Conservation (phyloP, 2,113 vertebrate genomes). For the Globicephala melas region DNA sequence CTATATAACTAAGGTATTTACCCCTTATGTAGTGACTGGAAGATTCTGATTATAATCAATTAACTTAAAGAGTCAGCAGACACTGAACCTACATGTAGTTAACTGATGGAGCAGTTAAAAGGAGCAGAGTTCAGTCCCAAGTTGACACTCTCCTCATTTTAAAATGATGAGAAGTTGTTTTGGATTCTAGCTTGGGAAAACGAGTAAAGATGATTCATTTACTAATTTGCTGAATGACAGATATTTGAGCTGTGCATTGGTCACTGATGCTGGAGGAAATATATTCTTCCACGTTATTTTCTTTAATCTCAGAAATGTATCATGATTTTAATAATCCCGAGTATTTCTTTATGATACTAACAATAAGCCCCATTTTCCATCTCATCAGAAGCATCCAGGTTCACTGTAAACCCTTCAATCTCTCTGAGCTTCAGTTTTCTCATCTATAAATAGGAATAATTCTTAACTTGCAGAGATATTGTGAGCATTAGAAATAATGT, state of each 20-base stretch:
- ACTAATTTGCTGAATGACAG: constrained; percentile 38
- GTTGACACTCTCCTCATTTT: constrained; percentile 31
- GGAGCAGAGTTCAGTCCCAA: constrained; percentile 25
- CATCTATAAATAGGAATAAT: background rate
- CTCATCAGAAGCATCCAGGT: background rate
- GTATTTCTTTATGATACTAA: background rate
- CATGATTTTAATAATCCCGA: background rate
- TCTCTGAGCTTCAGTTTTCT: background rate
- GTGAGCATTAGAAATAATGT: background rate
- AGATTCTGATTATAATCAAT: constrained; percentile 40
- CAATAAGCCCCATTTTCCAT: background rate
- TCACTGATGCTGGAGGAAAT: background rate
- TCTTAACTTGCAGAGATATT: background rate
- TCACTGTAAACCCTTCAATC: background rate
- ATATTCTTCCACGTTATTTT: background rate
- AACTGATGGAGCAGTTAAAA: constrained; percentile 29
- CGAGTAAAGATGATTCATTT: constrained; percentile 56
- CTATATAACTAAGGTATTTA: background rate
- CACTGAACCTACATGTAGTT: background rate
- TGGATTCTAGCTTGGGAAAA: constrained; percentile 44
- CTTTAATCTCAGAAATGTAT: background rate
- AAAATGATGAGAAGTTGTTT: constrained; percentile 51
- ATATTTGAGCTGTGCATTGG: background rate
- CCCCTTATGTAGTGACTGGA: background rate
- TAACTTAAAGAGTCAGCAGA: constrained; percentile 10